Conservation (phyloP, 1,140 invertebrate species). For the Neodiprion lecontei region DNA sequence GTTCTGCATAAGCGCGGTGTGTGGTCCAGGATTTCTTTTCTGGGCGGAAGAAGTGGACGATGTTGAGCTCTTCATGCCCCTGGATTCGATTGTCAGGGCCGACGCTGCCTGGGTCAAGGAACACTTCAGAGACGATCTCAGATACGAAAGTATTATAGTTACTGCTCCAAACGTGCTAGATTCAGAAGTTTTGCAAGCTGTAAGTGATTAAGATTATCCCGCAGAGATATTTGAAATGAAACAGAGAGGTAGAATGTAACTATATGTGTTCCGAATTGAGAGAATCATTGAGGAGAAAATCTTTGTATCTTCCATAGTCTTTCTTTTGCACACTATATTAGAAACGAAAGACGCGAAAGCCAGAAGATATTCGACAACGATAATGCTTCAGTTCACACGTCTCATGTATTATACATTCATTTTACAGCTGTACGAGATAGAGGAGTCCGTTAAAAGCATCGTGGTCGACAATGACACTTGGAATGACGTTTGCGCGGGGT, state of each 20-base stretch:
- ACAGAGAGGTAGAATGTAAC: too few species aligned
- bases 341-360: too few species aligned
- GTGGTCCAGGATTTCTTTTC: slow-evolving; percentile 42
- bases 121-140: slow-evolving; percentile 56
- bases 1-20: slow-evolving; percentile 43
- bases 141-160: slow-evolving; percentile 58
- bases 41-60: slow-evolving; percentile 51
- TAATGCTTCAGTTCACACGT: neutral
- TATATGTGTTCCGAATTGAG: too few species aligned
- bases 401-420: neutral
- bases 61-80: slow-evolving; percentile 43
- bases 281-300: too few species aligned
- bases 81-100: slow-evolving; percentile 43
- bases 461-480: slow-evolving; percentile 52
- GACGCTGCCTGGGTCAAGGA: slow-evolving; percentile 54
- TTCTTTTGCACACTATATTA: too few species aligned
- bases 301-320: too few species aligned
- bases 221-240: too few species aligned
- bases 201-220: slow-evolving; percentile 35
- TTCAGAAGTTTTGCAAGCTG: slow-evolving; percentile 53
- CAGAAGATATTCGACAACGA: neutral
- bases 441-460: slow-evolving; percentile 49
- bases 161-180: slow-evolving; percentile 57
- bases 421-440: slow-evolving; percentile 54
- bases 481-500: slow-evolving; percentile 60